Conservation (phyloP, 2,113 vertebrate genomes). For the Cottus gobio region DNA sequence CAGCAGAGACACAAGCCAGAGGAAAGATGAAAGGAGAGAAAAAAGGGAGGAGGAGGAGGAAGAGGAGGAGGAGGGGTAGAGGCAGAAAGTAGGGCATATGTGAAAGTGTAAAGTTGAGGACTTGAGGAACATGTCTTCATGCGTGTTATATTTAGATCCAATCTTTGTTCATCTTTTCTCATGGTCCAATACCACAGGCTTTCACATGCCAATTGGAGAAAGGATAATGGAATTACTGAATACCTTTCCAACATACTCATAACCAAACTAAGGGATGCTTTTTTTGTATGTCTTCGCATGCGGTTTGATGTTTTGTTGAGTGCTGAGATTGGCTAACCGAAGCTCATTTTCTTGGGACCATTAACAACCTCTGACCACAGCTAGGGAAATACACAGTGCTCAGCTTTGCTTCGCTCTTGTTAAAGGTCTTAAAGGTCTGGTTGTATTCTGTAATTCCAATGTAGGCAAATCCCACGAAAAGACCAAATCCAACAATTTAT, state of each 20-base stretch:
- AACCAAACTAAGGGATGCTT: constrained; percentile 1
- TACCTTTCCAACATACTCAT: constrained; percentile 3
- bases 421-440: background rate
- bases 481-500: background rate
- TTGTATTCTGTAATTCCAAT: background rate
- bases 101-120: background rate
- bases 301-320: constrained; percentile 17
- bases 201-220: constrained; percentile 13
- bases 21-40: background rate
- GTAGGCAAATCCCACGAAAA: background rate
- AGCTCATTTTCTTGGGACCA: constrained; percentile 6
- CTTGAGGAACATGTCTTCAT: constrained; percentile 28
- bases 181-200: constrained; percentile 27
- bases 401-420: background rate
- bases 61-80: background rate
- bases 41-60: background rate
- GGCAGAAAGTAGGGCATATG: background rate
- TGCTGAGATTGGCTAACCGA: background rate
- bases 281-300: background rate
- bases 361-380: background rate
- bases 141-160: constrained; percentile 50
- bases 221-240: background rate
- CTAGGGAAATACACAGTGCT: background rate
- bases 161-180: constrained; percentile 9
- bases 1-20: constrained; percentile 44